phyloP scores from a whole-genome alignment of 1,140 invertebrate genomes.

The Neodiprion pinetum region DNA sequence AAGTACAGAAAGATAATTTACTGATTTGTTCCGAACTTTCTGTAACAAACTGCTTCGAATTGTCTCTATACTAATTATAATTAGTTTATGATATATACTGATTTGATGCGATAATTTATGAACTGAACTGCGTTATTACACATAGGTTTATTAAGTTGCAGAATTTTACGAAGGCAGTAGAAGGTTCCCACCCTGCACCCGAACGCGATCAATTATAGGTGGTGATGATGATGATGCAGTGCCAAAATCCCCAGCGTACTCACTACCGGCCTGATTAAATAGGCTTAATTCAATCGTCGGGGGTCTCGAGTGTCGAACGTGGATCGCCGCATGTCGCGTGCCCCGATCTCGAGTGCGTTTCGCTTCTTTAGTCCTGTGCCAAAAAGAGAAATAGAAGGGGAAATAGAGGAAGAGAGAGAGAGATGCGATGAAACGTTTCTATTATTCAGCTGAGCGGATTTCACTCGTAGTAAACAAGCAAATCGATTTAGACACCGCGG shows the following conservation, averaged over 20 bases:
- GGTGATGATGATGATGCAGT: background rate
- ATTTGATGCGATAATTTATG: no score
- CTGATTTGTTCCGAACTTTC: no score
- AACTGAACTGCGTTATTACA: no score
- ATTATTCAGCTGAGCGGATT: slow-evolving; percentile 37
- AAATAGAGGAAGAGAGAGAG: background rate
- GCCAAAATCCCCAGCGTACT: background rate
- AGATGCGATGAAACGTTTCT: slow-evolving; percentile 10
- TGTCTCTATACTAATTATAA: no score
- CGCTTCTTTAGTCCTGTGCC: background rate
- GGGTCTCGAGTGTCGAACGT: slow-evolving; percentile 35
- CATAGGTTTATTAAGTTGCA: no score
- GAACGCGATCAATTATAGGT: background rate
- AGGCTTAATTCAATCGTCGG: slow-evolving; percentile 42
- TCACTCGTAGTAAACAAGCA: slow-evolving; percentile 38
- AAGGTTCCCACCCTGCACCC: background rate
- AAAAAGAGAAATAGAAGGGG: background rate
- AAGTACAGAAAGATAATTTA: no score
- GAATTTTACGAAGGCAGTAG: no score
- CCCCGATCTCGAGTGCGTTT: slow-evolving; percentile 3
- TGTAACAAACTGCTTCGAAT: no score
- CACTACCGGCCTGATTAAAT: slow-evolving; percentile 35
- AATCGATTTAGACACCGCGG: background rate
- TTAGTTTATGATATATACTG: no score
- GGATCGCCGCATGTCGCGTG: slow-evolving; percentile 14